phyloP scores from a whole-genome alignment of 2,888 invertebrate genomes.

The Sylvicola cinctus region DNA sequence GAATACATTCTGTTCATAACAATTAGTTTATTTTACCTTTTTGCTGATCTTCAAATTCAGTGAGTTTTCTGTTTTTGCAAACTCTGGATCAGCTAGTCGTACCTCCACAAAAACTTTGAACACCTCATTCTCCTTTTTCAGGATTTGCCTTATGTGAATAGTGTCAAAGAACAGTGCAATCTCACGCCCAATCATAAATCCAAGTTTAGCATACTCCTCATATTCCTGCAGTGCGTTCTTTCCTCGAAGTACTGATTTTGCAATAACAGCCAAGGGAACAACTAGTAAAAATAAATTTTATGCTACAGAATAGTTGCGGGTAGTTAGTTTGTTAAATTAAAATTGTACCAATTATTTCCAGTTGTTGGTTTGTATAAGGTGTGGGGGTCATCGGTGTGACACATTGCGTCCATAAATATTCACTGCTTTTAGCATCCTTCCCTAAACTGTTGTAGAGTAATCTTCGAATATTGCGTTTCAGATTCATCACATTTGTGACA shows the following conservation, averaged over 20 bases:
- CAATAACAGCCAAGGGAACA: background rate
- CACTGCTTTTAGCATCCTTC: background rate
- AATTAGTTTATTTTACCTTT: background rate
- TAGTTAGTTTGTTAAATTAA: background rate
- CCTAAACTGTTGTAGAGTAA: background rate
- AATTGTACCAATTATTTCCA: too few relatives aligned
- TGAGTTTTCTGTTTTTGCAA: background rate
- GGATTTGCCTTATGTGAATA: background rate
- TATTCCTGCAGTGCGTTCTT: background rate
- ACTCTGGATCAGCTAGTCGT: background rate
- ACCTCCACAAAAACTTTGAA: background rate
- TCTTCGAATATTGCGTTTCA: background rate
- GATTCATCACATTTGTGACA: background rate
- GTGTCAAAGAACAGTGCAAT: background rate
- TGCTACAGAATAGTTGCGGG: background rate
- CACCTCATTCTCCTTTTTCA: background rate
- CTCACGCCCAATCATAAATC: background rate
- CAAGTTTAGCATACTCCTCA: slow-evolving; percentile 1
- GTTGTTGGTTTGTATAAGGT: background rate
- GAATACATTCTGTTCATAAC: background rate
- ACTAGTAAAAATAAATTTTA: background rate
- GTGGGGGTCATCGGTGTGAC: background rate
- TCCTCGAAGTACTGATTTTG: background rate
- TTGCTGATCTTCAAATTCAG: background rate
- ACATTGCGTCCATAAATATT: background rate